Conservation (phyloP, 2,797 vertebrate species). For the Babyrousa celebensis region DNA sequence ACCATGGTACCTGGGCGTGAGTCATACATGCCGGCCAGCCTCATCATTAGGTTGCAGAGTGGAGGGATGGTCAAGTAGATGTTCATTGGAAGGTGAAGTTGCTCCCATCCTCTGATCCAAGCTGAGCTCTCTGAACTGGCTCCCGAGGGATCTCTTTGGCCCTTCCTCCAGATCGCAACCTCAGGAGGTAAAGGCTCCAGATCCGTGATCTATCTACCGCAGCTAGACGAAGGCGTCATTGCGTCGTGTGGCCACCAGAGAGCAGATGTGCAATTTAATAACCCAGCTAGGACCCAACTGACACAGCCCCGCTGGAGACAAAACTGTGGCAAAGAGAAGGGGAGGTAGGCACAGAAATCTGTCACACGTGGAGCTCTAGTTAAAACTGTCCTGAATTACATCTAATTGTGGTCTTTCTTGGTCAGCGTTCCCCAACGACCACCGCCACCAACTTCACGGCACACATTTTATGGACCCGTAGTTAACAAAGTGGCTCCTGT, state of each 20-base stretch:
- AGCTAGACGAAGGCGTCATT: neutral
- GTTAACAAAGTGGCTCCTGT: neutral
- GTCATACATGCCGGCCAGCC: neutral
- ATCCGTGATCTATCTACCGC: fast-evolving
- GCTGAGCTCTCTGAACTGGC: neutral
- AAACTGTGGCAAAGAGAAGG: neutral
- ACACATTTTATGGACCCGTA: neutral
- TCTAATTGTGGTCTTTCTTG: neutral
- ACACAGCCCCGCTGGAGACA: neutral
- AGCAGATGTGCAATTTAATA: slow-evolving; percentile 43
- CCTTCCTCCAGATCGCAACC: neutral
- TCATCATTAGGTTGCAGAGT: neutral
- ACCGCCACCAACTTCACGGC: neutral
- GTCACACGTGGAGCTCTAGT: neutral
- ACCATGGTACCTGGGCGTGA: too few relatives aligned
- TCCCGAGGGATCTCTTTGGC: neutral
- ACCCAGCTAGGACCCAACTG: neutral
- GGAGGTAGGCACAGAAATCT: neutral
- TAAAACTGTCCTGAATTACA: neutral
- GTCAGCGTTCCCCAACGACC: neutral
- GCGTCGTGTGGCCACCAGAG: slow-evolving; percentile 68
- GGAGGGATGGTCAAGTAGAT: neutral
- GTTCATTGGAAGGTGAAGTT: neutral
- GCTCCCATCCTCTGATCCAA: neutral
- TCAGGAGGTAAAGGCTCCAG: neutral